These are phyloP conservation scores for Metaphire vulgaris DNA, from an alignment of 1,140 invertebrate species.

Conservation along the genomic window DNA sequence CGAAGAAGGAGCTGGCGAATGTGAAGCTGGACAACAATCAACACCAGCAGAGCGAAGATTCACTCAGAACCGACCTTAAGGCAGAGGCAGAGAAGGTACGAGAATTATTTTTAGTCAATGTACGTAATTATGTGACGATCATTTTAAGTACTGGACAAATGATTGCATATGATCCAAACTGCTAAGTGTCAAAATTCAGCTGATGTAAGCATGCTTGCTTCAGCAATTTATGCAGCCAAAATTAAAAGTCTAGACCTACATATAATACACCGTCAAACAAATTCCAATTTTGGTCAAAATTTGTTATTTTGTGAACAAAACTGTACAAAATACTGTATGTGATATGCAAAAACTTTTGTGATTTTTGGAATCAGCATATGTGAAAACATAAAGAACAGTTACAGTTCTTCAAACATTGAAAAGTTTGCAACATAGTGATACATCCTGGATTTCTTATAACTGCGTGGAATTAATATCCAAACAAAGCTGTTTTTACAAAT, in stretches of 20 bases:
- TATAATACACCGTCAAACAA: not conserved
- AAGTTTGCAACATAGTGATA: too few relatives aligned
- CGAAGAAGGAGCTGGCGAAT: slow-evolving; percentile 88
- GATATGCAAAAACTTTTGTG: not conserved
- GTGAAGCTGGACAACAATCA: slow-evolving; percentile 85
- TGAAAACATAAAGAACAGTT: too few relatives aligned
- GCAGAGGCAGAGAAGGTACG: slow-evolving; percentile 46
- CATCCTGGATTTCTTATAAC: too few relatives aligned
- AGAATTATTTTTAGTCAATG: not conserved
- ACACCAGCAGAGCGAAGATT: slow-evolving; percentile 69
- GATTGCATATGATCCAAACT: too few relatives aligned
- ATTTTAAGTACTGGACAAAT: not conserved
- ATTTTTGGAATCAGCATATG: too few relatives aligned
- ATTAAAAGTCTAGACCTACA: not conserved
- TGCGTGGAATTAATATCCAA: too few relatives aligned
- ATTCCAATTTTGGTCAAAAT: not conserved
- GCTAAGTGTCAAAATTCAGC: too few relatives aligned
- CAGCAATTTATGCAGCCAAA: not conserved
- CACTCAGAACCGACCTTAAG: slow-evolving; percentile 36
- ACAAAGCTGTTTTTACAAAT: too few relatives aligned
- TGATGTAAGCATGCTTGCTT: too few relatives aligned
- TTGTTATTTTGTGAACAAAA: not conserved
- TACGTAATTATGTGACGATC: not conserved
- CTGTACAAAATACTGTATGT: not conserved
- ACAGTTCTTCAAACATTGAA: too few relatives aligned